Evolutionary conservation across 2,888 invertebrate genomes (phyloP), one percentile per base, ranked within the genome.

Genomic region (Furcula furcula): DNA sequence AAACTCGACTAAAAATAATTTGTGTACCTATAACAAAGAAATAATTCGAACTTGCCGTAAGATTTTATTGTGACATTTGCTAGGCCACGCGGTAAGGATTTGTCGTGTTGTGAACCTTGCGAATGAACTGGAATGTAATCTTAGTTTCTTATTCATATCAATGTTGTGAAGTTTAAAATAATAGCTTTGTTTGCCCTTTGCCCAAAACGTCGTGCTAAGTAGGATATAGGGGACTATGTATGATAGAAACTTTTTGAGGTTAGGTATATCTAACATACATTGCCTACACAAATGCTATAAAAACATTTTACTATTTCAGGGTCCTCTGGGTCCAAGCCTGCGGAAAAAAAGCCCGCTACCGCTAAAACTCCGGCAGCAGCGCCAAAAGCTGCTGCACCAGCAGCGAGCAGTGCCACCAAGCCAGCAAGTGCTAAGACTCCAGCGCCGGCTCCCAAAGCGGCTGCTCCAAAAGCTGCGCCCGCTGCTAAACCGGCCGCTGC

Each of bases 331-430:
- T 59, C 86, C 9, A 88, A 88, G 57, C 85, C 87, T 41, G 84
- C 86, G 28, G 88, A 87, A 54, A 88, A 88, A 60, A 87, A 83
- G 46, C 71, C 81, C 26, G 70, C 77, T 7, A 70, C 81, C 35
- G 79, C 85, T 34, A 85, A 86, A 58, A 84, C 85, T 7, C 86
- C 86, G 13, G 86, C 85, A 31, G 77, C 85, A 27, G 86, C 85
- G 10, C 85, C 85, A 1, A 86, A 87, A 53, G 71, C 83, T 43
- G 82, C 84, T 12, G 48, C 74, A 20, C 46, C 81, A 20, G 41
- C 70, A 19, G 64, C 72, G 2, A 36, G 41, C 22, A 36, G 35
- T 57, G 76, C 76, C 12, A 50, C 83, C 1, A 83, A 82, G 48
- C 73, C 83, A 4, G 77, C 83, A 9, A 62, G 82, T 13, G 81